A percentile compares a stretch with the other conserved stretches of the same genome.
Conservation (phyloP, 2,113 vertebrate genomes). For the Pterocles orientalis region DNA sequence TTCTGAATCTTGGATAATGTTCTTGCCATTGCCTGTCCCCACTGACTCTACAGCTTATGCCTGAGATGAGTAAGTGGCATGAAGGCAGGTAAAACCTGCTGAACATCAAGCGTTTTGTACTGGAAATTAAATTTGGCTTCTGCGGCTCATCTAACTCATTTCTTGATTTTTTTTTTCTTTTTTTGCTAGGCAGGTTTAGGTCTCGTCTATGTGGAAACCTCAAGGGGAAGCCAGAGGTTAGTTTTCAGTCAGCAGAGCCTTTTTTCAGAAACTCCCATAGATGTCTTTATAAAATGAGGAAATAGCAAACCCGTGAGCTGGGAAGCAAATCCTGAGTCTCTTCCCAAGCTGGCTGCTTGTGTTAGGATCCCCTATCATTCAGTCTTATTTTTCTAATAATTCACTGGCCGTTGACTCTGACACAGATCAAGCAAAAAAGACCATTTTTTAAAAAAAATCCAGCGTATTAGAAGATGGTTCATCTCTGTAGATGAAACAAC, state of each 20-base stretch:
- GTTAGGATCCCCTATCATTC: neutral
- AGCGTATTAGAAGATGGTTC: neutral
- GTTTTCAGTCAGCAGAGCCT: neutral
- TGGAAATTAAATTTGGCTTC: neutral
- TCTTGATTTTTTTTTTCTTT: neutral
- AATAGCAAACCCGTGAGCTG: neutral
- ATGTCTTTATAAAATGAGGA: neutral
- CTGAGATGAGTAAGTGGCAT: neutral
- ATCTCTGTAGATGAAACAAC: constrained; percentile 34
- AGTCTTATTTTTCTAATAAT: neutral
- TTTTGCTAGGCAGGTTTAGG: neutral
- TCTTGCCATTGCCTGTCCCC: neutral
- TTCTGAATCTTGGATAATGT: neutral
- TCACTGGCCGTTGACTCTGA: neutral
- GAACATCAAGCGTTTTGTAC: neutral
- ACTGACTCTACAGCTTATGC: neutral
- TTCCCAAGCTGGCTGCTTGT: neutral
- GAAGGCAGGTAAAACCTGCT: neutral
- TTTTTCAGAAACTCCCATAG: neutral
- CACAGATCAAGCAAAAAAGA: neutral
- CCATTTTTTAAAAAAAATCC: neutral
- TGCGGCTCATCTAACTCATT: neutral
- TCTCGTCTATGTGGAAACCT: neutral
- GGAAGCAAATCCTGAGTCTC: neutral
- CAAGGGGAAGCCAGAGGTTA: neutral